phyloP scores from a whole-genome alignment of 2,797 vertebrate species.

The Bovichtus variegatus region DNA sequence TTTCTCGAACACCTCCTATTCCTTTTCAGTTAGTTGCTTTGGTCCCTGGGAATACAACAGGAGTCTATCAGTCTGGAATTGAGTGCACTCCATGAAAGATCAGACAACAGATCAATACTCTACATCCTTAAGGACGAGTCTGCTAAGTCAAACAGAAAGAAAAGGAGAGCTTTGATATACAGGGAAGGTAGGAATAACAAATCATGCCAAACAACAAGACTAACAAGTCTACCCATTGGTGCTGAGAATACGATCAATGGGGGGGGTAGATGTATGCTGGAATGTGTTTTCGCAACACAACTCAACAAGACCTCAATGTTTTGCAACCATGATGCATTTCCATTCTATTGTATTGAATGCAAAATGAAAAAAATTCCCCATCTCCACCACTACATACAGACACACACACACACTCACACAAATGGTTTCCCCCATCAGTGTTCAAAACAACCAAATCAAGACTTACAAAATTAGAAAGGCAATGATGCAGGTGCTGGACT shows the following conservation, averaged over 20 bases:
- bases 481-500: background rate
- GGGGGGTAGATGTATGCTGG: conserved; percentile 27
- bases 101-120: conserved; percentile 84
- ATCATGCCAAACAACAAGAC: conserved; percentile 55
- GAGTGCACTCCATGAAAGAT: conserved; percentile 79
- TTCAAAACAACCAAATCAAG: conserved; percentile 11
- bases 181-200: conserved; percentile 61
- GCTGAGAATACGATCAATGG: conserved; percentile 57
- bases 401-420: background rate
- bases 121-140: conserved; percentile 81
- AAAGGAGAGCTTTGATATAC: conserved; percentile 67
- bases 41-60: conserved; percentile 59
- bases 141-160: conserved; percentile 80
- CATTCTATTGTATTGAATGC: background rate
- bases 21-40: conserved; percentile 27
- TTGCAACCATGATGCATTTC: background rate
- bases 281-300: conserved; percentile 34
- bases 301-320: conserved; percentile 8
- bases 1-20: conserved; percentile 32
- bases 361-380: background rate
- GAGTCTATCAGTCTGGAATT: conserved; percentile 78
- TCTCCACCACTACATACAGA: background rate
- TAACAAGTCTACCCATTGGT: conserved; percentile 51
- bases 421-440: background rate
- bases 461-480: background rate